Conservation (phyloP, 2,888 invertebrate species). For the Drosophila imparisetae region DNA sequence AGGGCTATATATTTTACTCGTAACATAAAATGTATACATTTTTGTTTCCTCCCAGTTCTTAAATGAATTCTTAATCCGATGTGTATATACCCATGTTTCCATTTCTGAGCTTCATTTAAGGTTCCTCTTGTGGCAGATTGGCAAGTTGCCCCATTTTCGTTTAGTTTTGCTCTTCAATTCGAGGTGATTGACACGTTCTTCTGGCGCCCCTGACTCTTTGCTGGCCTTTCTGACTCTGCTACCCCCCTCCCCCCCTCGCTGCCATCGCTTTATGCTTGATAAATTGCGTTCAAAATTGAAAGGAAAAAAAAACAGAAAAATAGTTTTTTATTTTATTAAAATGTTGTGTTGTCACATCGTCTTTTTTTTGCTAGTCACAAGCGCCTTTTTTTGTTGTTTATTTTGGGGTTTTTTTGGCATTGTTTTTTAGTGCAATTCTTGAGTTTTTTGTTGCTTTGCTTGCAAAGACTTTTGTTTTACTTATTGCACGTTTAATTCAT, state of each 20-base stretch:
- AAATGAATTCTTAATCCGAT: constrained; percentile 14
- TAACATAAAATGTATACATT: background rate
- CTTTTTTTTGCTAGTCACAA: constrained; percentile 51
- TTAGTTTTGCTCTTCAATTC: constrained; percentile 41
- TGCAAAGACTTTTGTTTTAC: constrained; percentile 57
- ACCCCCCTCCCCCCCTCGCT: background rate
- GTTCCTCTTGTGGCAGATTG: constrained; percentile 25
- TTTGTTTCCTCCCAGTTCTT: background rate
- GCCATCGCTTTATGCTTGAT: constrained; percentile 7
- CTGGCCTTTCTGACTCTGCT: constrained; percentile 13
- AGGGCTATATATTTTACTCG: background rate
- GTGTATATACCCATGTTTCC: background rate
- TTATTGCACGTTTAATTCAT: constrained; percentile 80
- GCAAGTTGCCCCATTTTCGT: constrained; percentile 33
- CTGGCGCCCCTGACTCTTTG: constrained; percentile 73
- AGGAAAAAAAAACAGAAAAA: constrained; percentile 12
- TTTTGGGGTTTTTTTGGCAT: constrained; percentile 69
- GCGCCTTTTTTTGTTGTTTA: constrained; percentile 62
- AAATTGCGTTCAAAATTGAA: constrained; percentile 8
- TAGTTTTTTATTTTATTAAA: constrained; percentile 42
- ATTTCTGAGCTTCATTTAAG: constrained; percentile 8
- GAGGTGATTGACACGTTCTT: constrained; percentile 77
- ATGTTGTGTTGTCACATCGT: constrained; percentile 62
- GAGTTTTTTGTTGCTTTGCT: constrained; percentile 59
- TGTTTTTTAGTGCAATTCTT: constrained; percentile 64